These are phyloP conservation scores for Corythornis vintsioides DNA, from an alignment of 2,113 vertebrate species.

Conservation along the genomic window DNA sequence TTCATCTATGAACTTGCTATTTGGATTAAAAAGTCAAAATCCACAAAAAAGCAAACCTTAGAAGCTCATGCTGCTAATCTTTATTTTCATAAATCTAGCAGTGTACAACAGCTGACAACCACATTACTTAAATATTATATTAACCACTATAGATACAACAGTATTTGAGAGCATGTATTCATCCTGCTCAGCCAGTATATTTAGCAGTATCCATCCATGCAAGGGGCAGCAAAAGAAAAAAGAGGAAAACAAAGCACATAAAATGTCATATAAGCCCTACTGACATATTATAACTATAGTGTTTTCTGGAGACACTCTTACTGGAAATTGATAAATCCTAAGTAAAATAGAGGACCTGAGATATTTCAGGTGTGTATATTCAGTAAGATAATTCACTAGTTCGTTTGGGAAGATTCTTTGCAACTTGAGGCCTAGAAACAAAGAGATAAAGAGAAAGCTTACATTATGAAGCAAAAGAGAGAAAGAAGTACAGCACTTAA, in stretches of 20 bases:
- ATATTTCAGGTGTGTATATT: constrained; percentile 56
- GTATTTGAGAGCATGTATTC: background rate
- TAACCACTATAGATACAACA: background rate
- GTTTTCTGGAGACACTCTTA: background rate
- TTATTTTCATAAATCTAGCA: constrained; percentile 54
- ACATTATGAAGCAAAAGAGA: constrained; percentile 21
- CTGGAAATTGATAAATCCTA: constrained; percentile 12
- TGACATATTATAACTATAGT: background rate
- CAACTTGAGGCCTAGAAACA: constrained; percentile 60
- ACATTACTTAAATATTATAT: background rate
- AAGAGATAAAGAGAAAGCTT: constrained; percentile 50
- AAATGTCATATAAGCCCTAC: background rate
- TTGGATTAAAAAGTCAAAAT: constrained; percentile 10
- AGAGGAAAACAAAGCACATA: background rate
- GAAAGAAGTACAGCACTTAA: background rate
- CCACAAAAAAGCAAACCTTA: constrained; percentile 32
- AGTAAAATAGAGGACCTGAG: constrained; percentile 37
- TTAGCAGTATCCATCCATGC: constrained; percentile 34
- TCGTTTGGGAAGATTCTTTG: constrained; percentile 34
- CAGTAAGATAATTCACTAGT: constrained; percentile 25
- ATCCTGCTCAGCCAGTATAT: constrained; percentile 4
- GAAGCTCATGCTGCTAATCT: constrained; percentile 41
- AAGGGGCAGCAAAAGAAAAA: background rate
- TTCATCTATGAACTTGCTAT: background rate
- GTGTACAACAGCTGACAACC: constrained; percentile 27